Evolutionary conservation across 2,113 vertebrate species (phyloP), one percentile per base, ranked within the genome.

Genomic region (Clarias macrocephalus): DNA sequence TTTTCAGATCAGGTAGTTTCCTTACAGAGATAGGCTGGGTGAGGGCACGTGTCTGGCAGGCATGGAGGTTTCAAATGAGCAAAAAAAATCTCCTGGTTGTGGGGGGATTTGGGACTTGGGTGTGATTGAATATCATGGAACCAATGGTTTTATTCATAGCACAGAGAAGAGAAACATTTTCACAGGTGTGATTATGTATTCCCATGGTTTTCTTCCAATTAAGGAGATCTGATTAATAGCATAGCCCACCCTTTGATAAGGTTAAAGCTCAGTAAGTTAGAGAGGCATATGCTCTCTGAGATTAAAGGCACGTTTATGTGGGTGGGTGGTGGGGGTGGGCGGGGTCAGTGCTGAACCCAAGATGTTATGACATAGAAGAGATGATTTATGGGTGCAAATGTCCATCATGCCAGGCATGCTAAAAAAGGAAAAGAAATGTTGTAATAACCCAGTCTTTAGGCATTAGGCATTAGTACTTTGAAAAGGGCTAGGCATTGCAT

Each of bases 261-360:
- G 84, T 77, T 88, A 84, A 81, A 30, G 12, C 90, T 85, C 54
- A 66, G 82, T 30, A 68, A 89, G n/a, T n/a, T n/a, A n/a, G 86
- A 91, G 88, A 88, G 48, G 83, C 91, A 91, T 91, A 91, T 91
- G 89, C 80, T 89, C 86, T 33, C 28, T 82, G 23, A 66, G 37
- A 82, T 91, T 91, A 92, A 92, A 91, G 88, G 88, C 88, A 82
- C 92, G 92, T 94, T 93, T 90, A 91, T 80, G 80, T 42, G 42
- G 42, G 42, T 5, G 42, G 2, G 42, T 5, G 42, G 42, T 5
- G 42, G 42, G 42, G 42, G 42, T 5, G 42, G 42, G 42, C 5
- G 2, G 42, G 42, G 42, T 48, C 7, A 48, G 48, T 48, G 48
- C 48, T 48, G 48, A 48, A 48, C 6, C 48, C 48, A 48, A 48